Conservation (phyloP, 1,140 invertebrate genomes). For the Scylla paramamosain region DNA sequence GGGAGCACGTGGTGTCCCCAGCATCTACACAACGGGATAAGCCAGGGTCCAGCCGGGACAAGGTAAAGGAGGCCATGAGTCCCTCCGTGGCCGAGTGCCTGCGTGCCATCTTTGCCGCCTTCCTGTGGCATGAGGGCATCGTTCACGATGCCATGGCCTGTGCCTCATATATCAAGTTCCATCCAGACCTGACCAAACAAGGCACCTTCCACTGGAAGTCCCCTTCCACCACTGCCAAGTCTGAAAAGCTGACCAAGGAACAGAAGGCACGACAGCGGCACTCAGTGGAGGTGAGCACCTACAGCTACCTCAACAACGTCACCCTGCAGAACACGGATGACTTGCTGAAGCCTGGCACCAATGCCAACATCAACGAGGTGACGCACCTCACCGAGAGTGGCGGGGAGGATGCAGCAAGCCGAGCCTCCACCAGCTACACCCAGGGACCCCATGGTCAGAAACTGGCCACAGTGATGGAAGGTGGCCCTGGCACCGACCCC, state of each 20-base stretch:
- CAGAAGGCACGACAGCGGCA: conserved; percentile 86
- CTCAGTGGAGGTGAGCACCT: conserved; percentile 88
- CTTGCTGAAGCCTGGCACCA: conserved; percentile 69
- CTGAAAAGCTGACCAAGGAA: conserved; percentile 78
- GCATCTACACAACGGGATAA: conserved; percentile 78
- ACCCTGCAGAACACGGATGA: conserved; percentile 77
- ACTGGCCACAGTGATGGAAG: conserved; percentile 73
- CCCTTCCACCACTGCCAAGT: conserved; percentile 78
- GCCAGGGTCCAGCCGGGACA: conserved; percentile 79
- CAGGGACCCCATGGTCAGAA: conserved; percentile 70
- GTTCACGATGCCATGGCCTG: conserved; percentile 98
- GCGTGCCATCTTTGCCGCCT: conserved; percentile 95
- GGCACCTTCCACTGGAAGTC: conserved; percentile 75
- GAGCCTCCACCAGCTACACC: conserved; percentile 53
- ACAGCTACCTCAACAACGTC: conserved; percentile 76
- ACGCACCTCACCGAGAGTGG: conserved; percentile 57
- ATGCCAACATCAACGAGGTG: conserved; percentile 76
- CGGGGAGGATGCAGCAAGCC: conserved; percentile 63
- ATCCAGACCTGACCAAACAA: conserved; percentile 84
- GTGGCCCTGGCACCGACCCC: conserved; percentile 79
- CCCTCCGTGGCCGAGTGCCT: conserved; percentile 96
- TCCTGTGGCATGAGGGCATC: conserved; percentile 98
- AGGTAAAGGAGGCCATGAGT: conserved; percentile 91
- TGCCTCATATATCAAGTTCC: conserved; percentile 97
- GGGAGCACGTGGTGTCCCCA: conserved; percentile 86